These are phyloP conservation scores for Drosophila neocordata DNA, from an alignment of 1,140 invertebrate species.

Conservation along the genomic window DNA sequence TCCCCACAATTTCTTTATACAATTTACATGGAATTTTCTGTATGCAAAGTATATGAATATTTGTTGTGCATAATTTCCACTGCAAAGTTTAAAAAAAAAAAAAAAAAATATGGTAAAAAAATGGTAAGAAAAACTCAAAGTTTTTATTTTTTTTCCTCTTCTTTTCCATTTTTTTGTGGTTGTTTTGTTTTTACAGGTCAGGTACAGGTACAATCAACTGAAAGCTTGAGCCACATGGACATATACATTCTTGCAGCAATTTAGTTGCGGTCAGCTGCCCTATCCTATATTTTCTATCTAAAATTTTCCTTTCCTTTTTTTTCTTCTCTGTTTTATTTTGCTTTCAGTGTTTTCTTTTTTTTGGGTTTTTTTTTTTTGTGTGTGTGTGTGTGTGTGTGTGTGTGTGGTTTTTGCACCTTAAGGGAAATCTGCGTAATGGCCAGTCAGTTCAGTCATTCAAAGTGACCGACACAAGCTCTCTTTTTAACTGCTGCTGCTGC, in stretches of 20 bases:
- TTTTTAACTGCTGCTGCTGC: slow-evolving; percentile 1
- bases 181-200: background rate
- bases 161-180: too few relatives aligned
- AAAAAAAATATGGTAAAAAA: too few relatives aligned
- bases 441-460: slow-evolving; percentile 16
- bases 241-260: slow-evolving; percentile 7
- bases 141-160: too few relatives aligned
- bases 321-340: background rate
- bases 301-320: background rate
- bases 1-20: background rate
- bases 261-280: slow-evolving; percentile 2
- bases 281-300: too few relatives aligned
- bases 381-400: background rate
- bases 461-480: slow-evolving; percentile 3
- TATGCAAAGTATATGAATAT: background rate
- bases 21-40: background rate
- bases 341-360: background rate
- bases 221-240: too few relatives aligned
- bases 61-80: background rate
- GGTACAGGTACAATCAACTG: slow-evolving; percentile 6
- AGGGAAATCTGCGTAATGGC: slow-evolving; percentile 67
- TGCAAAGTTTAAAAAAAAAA: background rate
- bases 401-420: slow-evolving; percentile 38
- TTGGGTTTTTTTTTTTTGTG: background rate
- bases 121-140: background rate